phyloP scores from a whole-genome alignment of 2,797 vertebrate genomes.

The Pseudochaenichthys georgianus region DNA sequence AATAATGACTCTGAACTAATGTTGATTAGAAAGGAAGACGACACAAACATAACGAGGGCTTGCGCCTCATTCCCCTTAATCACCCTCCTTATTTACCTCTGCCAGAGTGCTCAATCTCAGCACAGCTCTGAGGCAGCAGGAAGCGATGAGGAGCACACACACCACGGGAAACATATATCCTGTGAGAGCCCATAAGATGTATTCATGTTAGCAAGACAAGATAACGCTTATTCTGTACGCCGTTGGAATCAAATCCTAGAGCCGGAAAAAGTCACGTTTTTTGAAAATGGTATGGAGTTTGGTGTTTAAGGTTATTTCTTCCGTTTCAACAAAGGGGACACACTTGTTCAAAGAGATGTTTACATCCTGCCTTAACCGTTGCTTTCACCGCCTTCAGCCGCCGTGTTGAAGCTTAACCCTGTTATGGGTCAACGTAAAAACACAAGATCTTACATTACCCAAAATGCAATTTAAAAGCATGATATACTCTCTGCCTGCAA shows the following conservation, averaged over 20 bases:
- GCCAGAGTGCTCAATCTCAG: slow-evolving; percentile 41
- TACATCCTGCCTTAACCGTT: not conserved
- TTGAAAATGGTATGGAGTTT: not conserved
- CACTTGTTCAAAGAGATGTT: not conserved
- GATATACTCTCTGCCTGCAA: not conserved
- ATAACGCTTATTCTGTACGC: not conserved
- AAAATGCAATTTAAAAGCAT: not conserved
- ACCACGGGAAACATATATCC: not conserved
- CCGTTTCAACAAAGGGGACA: not conserved
- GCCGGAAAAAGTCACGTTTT: not conserved
- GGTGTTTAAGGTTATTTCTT: not conserved
- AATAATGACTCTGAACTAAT: slow-evolving; percentile 83
- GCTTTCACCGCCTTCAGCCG: not conserved
- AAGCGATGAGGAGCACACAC: slow-evolving; percentile 2
- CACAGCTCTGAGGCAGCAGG: slow-evolving; percentile 12
- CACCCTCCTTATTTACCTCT: slow-evolving; percentile 73
- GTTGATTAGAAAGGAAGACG: slow-evolving; percentile 74
- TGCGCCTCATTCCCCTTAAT: slow-evolving; percentile 67
- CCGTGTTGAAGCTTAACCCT: not conserved
- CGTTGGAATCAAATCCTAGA: not conserved
- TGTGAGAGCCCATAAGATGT: not conserved
- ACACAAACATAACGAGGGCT: slow-evolving; percentile 64
- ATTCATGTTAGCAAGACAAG: not conserved
- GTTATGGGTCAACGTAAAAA: not conserved
- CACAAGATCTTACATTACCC: not conserved